Percentiles rank a stretch among this genome's conserved stretches.
phyloP scores from a whole-genome alignment of 2,888 invertebrate species.

The Synanthedon andrenaeformis region DNA sequence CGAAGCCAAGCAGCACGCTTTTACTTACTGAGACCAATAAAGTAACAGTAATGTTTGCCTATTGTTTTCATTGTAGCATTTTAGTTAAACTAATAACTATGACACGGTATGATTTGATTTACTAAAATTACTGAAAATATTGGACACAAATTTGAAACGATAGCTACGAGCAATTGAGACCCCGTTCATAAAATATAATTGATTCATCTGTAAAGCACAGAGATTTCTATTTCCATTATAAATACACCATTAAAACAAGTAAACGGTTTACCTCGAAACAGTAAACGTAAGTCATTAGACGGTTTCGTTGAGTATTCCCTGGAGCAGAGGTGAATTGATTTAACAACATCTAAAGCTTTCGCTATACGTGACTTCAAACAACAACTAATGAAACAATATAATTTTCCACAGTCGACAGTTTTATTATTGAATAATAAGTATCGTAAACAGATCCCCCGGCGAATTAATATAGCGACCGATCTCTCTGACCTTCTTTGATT shows the following conservation, averaged over 20 bases:
- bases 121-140: no score
- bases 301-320: background rate
- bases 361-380: constrained; percentile 8
- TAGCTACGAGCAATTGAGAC: no score
- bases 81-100: no score
- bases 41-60: no score
- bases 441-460: constrained; percentile 36
- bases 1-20: no score
- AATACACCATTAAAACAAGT: background rate
- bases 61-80: no score
- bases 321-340: constrained; percentile 5
- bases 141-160: no score
- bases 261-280: background rate
- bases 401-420: constrained; percentile 32
- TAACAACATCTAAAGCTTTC: background rate
- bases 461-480: constrained; percentile 20
- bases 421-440: constrained; percentile 50
- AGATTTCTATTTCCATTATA: no score
- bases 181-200: no score
- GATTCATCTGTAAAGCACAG: no score
- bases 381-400: constrained; percentile 18
- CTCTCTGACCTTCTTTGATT: constrained; percentile 36
- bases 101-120: no score
- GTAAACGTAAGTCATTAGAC: background rate
- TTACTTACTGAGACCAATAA: no score